Evolutionary conservation across 2,888 invertebrate genomes (phyloP), one percentile per base, ranked within the genome.

Genomic region (Copidosoma aretas): DNA sequence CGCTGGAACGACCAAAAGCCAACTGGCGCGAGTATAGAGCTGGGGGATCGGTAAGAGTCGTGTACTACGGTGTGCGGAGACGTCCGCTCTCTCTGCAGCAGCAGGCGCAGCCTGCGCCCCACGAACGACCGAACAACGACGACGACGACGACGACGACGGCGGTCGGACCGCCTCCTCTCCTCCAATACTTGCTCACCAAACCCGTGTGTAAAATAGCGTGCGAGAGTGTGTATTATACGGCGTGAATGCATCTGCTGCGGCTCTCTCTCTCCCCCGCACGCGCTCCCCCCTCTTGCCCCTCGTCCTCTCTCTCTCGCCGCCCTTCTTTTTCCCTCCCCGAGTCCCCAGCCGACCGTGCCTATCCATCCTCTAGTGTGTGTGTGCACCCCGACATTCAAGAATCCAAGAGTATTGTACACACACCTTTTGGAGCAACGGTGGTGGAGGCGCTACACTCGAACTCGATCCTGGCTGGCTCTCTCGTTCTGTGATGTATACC

Each of bases 11-110:
- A 64, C 51, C 64, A 62, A 67, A 58, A 67, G 70, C 67, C 67
- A 67, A 67, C 70, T 71, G 70, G 54, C 60, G 32, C 32, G 32
- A 32, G n/a, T n/a, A n/a, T n/a, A n/a, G n/a, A n/a, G n/a, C n/a
- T n/a, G n/a, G 32, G 32, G 32, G 32, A 32, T 32, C 32, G 32
- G 32, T 32, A 32, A 32, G 32, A n/a, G n/a, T n/a, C n/a, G n/a
- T n/a, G n/a, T n/a, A n/a, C n/a, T 32, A 32, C 32, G 32, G 32
- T 32, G 32, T n/a, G n/a, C n/a, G n/a, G n/a, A 32, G 32, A 8
- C 8, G 32, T 32, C 15, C 19, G 24, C 64, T 21, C 43, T 52
- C 64, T 21, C 43, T 52, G 51, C 41, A 39, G 41, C 21, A 43
- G 19, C 59, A 22, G 43, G 21, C 39, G 46, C 43, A 22, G 24